Evolutionary conservation across 2,113 vertebrate species (phyloP).

Genomic region (Abramis brama): DNA sequence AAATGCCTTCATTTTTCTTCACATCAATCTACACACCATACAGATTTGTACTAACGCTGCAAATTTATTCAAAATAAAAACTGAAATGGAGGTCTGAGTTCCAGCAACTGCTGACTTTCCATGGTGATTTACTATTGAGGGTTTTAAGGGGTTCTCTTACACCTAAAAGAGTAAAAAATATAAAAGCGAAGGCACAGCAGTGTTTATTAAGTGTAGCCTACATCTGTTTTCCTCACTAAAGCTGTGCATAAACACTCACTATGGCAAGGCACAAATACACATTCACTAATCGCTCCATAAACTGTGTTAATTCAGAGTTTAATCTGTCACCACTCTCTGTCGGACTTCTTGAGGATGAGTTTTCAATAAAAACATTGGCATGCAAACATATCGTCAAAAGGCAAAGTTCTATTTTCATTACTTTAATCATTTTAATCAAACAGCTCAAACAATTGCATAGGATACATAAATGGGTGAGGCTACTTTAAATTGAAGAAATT

Average conservation of each 20-base stretch:
- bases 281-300: background rate
- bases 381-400: background rate
- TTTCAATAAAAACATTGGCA: background rate
- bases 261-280: background rate
- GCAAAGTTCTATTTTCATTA: background rate
- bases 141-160: background rate
- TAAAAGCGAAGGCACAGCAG: background rate
- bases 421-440: constrained; percentile 55
- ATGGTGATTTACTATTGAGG: no score
- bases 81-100: background rate
- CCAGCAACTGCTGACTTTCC: no score
- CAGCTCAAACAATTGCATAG: constrained; percentile 66
- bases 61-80: background rate
- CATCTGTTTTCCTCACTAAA: background rate
- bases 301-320: background rate
- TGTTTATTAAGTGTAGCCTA: background rate
- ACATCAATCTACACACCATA: background rate
- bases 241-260: background rate
- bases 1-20: background rate
- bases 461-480: constrained; percentile 49
- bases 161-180: background rate
- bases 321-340: background rate
- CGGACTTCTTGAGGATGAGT: background rate
- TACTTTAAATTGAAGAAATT: constrained; percentile 35
- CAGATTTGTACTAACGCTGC: background rate